These are phyloP conservation scores for Nomada fucata DNA, from an alignment of 2,888 invertebrate species.

Conservation along the genomic window DNA sequence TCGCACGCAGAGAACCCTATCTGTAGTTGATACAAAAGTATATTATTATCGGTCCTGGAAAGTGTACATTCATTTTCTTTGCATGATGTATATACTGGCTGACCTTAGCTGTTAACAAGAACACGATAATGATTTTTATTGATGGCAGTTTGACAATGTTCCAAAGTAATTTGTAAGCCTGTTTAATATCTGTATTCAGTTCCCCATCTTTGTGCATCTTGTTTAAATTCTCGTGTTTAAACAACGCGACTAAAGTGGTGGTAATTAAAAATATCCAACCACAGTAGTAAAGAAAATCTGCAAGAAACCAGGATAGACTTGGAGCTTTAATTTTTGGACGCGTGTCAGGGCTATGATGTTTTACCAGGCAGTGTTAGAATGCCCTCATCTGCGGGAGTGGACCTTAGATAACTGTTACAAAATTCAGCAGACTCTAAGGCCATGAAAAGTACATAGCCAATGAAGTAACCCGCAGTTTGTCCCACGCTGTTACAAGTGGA, in stretches of 20 bases:
- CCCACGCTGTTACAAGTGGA: conserved; percentile 99
- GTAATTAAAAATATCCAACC: conserved; percentile 95
- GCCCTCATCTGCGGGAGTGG: conserved; percentile 89
- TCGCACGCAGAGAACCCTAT: conserved; percentile 98
- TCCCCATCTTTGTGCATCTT: conserved; percentile 82
- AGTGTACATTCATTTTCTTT: neutral
- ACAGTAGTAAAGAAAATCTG: conserved; percentile 97
- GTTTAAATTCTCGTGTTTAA: conserved; percentile 91
- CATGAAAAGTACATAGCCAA: conserved; percentile 98
- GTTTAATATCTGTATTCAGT: conserved; percentile 85
- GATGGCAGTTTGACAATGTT: conserved; percentile 93
- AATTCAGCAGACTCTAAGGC: conserved; percentile 98
- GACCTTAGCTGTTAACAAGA: conserved; percentile 95
- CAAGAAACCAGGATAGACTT: conserved; percentile 55
- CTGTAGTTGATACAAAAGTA: conserved; percentile 85
- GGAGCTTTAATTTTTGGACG: neutral
- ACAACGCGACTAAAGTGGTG: conserved; percentile 94
- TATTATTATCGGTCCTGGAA: neutral
- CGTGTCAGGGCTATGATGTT: conserved; percentile 27
- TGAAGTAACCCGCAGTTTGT: conserved; percentile 98
- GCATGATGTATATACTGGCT: conserved; percentile 5
- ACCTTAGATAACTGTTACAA: conserved; percentile 96
- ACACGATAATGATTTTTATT: conserved; percentile 90
- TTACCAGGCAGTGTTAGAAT: conserved; percentile 88
- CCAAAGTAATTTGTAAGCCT: conserved; percentile 93